Evolutionary conservation across 2,797 vertebrate species (phyloP).

Genomic region (Anguilla megastoma): DNA sequence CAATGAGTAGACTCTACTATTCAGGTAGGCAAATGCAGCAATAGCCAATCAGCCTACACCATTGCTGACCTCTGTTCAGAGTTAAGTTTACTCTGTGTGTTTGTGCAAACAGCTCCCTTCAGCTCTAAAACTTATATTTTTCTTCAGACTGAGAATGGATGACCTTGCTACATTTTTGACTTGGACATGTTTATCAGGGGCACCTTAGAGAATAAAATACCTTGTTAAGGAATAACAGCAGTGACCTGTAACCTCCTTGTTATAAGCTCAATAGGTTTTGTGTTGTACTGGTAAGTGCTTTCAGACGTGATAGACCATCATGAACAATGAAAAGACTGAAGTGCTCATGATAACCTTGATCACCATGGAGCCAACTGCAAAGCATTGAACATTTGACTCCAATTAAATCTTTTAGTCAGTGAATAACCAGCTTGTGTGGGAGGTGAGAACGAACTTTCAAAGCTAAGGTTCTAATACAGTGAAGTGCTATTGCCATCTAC

Average conservation of each 20-base stretch:
- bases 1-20: neutral
- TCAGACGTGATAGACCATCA: neutral
- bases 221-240: neutral
- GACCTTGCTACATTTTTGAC: slow-evolving; percentile 7
- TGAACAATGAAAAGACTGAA: neutral
- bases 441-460: neutral
- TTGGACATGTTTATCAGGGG: neutral
- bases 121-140: neutral
- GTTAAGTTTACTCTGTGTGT: neutral
- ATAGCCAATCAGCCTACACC: neutral
- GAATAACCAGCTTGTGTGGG: neutral
- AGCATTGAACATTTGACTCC: neutral
- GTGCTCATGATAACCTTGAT: neutral
- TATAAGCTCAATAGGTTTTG: neutral
- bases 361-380: neutral
- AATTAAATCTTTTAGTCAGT: neutral
- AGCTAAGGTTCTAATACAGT: neutral
- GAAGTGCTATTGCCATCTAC: neutral
- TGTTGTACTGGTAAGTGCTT: neutral
- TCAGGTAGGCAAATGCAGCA: neutral
- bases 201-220: neutral
- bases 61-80: neutral
- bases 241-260: neutral
- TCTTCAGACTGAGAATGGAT: neutral
- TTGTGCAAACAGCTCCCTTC: neutral